Percentiles rank a stretch among this genome's conserved stretches.
Conservation (phyloP, 2,888 invertebrate species). For the Stratiomys singularior region DNA sequence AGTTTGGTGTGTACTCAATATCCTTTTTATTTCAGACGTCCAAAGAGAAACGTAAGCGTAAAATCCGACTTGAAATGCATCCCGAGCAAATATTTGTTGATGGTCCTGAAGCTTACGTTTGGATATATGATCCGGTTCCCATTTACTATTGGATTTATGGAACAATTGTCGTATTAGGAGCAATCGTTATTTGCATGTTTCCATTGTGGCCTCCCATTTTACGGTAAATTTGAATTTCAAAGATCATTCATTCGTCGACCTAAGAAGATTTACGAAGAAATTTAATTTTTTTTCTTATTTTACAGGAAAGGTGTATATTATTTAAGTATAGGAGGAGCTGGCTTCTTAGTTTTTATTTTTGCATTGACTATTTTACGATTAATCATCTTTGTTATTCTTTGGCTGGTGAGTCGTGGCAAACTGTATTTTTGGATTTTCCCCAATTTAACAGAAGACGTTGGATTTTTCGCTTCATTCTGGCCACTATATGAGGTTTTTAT, state of each 20-base stretch:
- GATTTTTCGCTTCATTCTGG: constrained; percentile 98
- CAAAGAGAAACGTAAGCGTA: constrained; percentile 81
- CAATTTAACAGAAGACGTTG: constrained; percentile 99
- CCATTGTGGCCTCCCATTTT: constrained; percentile 98
- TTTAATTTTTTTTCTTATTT: constrained; percentile 48
- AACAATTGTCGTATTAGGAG: constrained; percentile 87
- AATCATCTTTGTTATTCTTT: constrained; percentile 91
- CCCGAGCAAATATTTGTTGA: constrained; percentile 94
- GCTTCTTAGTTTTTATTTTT: constrained; percentile 93
- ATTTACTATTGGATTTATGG: constrained; percentile 95
- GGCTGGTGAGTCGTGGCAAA: constrained; percentile 86
- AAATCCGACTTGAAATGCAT: constrained; percentile 97
- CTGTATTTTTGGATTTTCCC: constrained; percentile 98
- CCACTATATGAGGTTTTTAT: constrained; percentile 85
- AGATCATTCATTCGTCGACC: too few species aligned
- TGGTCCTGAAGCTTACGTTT: constrained; percentile 94
- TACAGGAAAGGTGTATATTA: constrained; percentile 94
- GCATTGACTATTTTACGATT: constrained; percentile 88
- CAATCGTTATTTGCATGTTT: constrained; percentile 95
- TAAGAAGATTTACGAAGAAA: too few species aligned
- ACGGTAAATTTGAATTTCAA: constrained; percentile 66
- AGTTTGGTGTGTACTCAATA: too few species aligned
- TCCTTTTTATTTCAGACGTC: too few species aligned
- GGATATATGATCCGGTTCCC: constrained; percentile 98
- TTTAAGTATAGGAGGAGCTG: constrained; percentile 92